Evolutionary conservation across 2,888 invertebrate genomes (phyloP).

Genomic region (Exephanes ischioxanthus): DNA sequence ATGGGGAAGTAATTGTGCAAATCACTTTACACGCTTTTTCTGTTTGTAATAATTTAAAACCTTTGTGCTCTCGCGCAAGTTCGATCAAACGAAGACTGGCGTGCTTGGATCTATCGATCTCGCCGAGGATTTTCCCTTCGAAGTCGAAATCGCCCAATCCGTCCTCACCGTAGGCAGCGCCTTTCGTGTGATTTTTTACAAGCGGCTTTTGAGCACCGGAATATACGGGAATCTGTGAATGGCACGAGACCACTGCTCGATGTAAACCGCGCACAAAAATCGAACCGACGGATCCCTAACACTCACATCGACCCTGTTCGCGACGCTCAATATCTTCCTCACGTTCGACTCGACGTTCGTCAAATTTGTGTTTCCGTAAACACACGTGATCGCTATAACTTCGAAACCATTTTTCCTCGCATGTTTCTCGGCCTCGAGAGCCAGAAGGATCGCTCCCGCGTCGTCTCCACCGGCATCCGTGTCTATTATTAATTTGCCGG

Average conservation of each 20-base stretch:
- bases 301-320: slow-evolving; percentile 82
- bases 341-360: slow-evolving; percentile 86
- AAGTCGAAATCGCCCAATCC: slow-evolving; percentile 86
- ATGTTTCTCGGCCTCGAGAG: slow-evolving; percentile 74
- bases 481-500: slow-evolving; percentile 83
- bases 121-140: slow-evolving; percentile 76
- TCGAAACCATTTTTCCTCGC: slow-evolving; percentile 76
- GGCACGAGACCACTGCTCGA: background rate
- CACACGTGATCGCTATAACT: slow-evolving; percentile 86
- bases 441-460: slow-evolving; percentile 84
- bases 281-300: no score
- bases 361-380: slow-evolving; percentile 86
- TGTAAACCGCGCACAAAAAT: background rate
- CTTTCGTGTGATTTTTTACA: slow-evolving; percentile 73
- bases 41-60: slow-evolving; percentile 65
- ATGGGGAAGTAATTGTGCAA: no score
- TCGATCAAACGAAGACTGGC: slow-evolving; percentile 84
- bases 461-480: slow-evolving; percentile 86
- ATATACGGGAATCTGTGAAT: slow-evolving; percentile 85
- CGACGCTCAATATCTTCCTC: slow-evolving; percentile 84
- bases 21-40: no score
- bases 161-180: slow-evolving; percentile 84
- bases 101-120: slow-evolving; percentile 81
- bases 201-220: slow-evolving; percentile 82
- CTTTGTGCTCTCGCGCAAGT: slow-evolving; percentile 80